Base-by-base conservation (phyloP, 2,113 vertebrate genomes). In the Rostratula benghalensis region DNA sequence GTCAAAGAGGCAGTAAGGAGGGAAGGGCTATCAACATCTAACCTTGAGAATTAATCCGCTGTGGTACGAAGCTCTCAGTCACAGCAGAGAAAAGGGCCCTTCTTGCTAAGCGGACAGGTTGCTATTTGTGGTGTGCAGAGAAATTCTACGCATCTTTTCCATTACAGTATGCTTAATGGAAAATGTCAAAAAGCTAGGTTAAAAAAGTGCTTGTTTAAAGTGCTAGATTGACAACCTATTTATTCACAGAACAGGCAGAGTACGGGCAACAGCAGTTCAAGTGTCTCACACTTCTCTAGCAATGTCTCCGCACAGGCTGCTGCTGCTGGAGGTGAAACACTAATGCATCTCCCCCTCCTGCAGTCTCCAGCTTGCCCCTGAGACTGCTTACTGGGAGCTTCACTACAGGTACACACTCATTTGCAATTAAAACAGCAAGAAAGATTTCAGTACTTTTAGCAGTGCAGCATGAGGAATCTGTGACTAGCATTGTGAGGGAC, bases 131-230 rank as follows among this genome's bases (percentile, higher is more conserved):
- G 45, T 35, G 77, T 56, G 81, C 3, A 76, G 63, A 92, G 81
- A 75, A 94, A 90, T 85, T 75, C 95, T 83, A 61, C 84, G 94
- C 83, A 85, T 90, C 71, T 95, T 92, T 95, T 83, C 92, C 90
- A 67, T 88, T 88, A 94, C 87, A 33, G 45, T 15, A 77, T 64
- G 56, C 91, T 90, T 94, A 96, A 97, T 96, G 93, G 95, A 94
- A 96, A 97, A 96, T 83, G 93, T 95, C 87, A 94, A 93, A 95
- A 94, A 94, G 84, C 46, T 54, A 71, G 86, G 83, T 84, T 82
- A 93, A 93, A 87, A 65, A 86, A 94, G 89, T 56, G 74, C 87
- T 91, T 95, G 85, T 92, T 94, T 94, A 73, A 97, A 90, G 89
- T 89, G 86, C 79, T 46, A 63, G 79, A 96, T 91, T 95, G 91